A percentile compares a stretch with the other conserved stretches of the same genome.
These are phyloP conservation scores for Abscondita cerata DNA, from an alignment of 2,888 invertebrate genomes.

Conservation along the genomic window DNA sequence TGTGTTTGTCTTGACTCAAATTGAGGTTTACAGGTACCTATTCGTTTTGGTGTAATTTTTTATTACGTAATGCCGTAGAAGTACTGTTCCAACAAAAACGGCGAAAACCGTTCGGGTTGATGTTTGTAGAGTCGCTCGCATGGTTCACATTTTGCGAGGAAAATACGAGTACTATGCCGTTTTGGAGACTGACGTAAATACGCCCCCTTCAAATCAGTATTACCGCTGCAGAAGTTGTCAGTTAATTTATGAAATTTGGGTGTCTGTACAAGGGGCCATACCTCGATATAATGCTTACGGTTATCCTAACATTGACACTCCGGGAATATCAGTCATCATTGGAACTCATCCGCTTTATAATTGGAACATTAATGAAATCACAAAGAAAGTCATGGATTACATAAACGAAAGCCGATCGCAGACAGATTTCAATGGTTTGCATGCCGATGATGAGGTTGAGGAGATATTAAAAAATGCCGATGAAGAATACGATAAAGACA, in stretches of 20 bases:
- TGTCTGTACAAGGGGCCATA: conserved; percentile 42
- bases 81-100: conserved; percentile 35
- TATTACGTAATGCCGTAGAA: conserved; percentile 31
- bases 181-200: conserved; percentile 39
- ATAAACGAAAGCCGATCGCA: conserved; percentile 32
- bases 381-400: conserved; percentile 39
- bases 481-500: conserved; percentile 43
- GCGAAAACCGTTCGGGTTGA: conserved; percentile 43
- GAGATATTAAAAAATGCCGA: conserved; percentile 42
- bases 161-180: conserved; percentile 43
- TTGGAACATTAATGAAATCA: conserved; percentile 41
- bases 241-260: conserved; percentile 47
- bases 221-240: conserved; percentile 41
- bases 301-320: conserved; percentile 46
- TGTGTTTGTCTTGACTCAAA: conserved; percentile 45
- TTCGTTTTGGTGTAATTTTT: background rate
- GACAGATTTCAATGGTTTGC: conserved; percentile 39
- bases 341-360: conserved; percentile 43
- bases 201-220: conserved; percentile 45
- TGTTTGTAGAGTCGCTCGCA: conserved; percentile 44
- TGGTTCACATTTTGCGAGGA: conserved; percentile 44
- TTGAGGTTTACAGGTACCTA: conserved; percentile 44
- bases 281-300: conserved; percentile 42
- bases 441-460: conserved; percentile 44
- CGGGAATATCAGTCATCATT: conserved; percentile 46